A percentile compares a stretch with the other conserved stretches of the same genome.
Evolutionary conservation across 2,888 invertebrate genomes (phyloP).

Genomic region (Spialia ferax): DNA sequence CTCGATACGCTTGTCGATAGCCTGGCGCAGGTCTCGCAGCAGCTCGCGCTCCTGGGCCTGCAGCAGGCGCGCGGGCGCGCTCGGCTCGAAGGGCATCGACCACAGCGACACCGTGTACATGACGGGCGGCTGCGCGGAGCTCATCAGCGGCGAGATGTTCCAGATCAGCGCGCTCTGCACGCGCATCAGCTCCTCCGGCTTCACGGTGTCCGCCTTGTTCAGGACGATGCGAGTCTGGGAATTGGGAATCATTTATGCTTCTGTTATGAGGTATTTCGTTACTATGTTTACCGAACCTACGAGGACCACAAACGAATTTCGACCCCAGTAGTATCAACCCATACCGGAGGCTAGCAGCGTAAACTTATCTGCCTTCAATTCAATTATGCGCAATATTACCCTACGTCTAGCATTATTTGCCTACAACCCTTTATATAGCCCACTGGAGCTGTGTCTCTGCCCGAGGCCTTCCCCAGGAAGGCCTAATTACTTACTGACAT

Average conservation of each 20-base stretch:
- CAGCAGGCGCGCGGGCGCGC: conserved; percentile 93
- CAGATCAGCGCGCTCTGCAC: conserved; percentile 98
- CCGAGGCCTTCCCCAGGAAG: too few species aligned
- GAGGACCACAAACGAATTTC: too few species aligned
- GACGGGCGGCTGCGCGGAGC: conserved; percentile 96
- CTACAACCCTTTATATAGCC: too few species aligned
- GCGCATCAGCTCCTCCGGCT: conserved; percentile 96
- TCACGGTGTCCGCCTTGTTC: conserved; percentile 97
- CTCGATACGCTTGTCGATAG: conserved; percentile 95
- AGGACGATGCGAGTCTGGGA: conserved; percentile 94
- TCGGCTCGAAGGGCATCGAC: conserved; percentile 94
- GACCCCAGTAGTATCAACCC: too few species aligned
- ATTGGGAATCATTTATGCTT: background rate
- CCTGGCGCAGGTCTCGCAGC: conserved; percentile 93
- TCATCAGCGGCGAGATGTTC: conserved; percentile 99
- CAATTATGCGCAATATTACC: too few species aligned
- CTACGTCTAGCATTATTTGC: too few species aligned
- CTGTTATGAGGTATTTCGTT: background rate
- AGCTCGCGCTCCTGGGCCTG: conserved; percentile 96
- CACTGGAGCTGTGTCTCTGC: too few species aligned
- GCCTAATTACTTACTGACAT: too few species aligned
- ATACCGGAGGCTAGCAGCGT: too few species aligned
- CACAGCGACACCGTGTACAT: conserved; percentile 96
- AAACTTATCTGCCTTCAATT: too few species aligned
- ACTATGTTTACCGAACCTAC: too few species aligned